Evolutionary conservation across 2,797 vertebrate species (phyloP), one percentile per base, ranked within the genome.

Genomic region (Staurois parvus): DNA sequence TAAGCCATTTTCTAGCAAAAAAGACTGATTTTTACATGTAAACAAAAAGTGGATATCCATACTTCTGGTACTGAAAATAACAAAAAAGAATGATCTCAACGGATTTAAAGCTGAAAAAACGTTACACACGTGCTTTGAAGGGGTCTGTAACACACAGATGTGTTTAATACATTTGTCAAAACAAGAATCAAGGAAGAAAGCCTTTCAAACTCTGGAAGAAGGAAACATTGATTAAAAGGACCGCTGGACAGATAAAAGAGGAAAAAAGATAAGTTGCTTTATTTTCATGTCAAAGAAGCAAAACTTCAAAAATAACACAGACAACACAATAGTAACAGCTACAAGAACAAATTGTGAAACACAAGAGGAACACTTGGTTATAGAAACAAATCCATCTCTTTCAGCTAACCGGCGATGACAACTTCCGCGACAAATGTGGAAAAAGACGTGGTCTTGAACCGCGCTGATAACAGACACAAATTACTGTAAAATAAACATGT

Each of bases 181-280:
- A 80, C 76, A 80, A 69, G 24, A 64, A 73, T 76, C 37, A 79
- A 26, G 69, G 76, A 73, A 80, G 40, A 75, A 83, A 75, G 59
- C 26, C 21, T 48, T 76, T 45, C 56, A 75, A 32, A 76, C 26
- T 52, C 29, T 9, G 72, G 59, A 76, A 79, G 26, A 74, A 52
- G 76, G 84, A 72, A 80, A 67, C 67, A 40, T 26, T 79, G 83
- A 79, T 78, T 79, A 79, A 74, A 80, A 74, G 69, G 69, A 21
- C 45, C 68, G 68, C 64, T 7, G 77, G 26, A 72, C 24, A 72
- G 52, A 78, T 84, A 75, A 69, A 85, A 62, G 42, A 48, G 72
- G 21, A 59, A 59, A 30, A 28, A 70, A 72, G 62, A 73, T 72
- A 29, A 86, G 74, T 66, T 21, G 66, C 21, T 80, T 80, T 75